Percentiles rank a stretch among this genome's conserved stretches.
These are phyloP conservation scores for Diaphora mendica DNA, from an alignment of 2,888 invertebrate genomes.

Conservation along the genomic window DNA sequence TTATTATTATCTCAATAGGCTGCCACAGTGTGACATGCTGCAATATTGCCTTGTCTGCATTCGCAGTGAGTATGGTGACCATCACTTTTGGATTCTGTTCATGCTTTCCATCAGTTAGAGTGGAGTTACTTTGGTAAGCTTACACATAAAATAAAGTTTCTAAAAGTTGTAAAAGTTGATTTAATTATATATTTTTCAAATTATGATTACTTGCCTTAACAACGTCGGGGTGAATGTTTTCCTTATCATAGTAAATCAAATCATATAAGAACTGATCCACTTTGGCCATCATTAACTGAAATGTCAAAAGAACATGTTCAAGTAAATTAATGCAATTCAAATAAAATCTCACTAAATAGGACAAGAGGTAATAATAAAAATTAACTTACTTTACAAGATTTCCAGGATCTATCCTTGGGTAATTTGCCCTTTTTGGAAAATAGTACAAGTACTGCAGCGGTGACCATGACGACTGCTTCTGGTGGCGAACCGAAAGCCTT, in stretches of 20 bases:
- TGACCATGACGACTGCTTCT: constrained; percentile 94
- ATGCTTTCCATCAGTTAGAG: too few relatives aligned
- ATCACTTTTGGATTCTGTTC: too few relatives aligned
- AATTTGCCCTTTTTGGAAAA: constrained; percentile 93
- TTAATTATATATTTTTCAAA: background rate
- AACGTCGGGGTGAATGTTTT: constrained; percentile 95
- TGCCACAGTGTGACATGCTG: too few relatives aligned
- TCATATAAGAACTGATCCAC: constrained; percentile 94
- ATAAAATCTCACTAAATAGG: background rate
- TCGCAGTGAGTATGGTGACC: too few relatives aligned
- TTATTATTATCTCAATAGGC: too few relatives aligned
- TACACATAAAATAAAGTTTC: background rate
- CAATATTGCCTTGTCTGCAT: too few relatives aligned
- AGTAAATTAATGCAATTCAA: background rate
- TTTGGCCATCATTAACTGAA: constrained; percentile 93
- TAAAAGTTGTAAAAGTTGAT: background rate
- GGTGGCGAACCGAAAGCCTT: constrained; percentile 98
- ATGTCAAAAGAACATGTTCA: constrained; percentile 22
- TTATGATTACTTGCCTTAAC: constrained; percentile 88
- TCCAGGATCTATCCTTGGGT: constrained; percentile 97
- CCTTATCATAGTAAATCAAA: constrained; percentile 95
- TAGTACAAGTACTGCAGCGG: constrained; percentile 95
- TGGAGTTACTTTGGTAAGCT: too few relatives aligned
- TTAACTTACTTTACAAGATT: constrained; percentile 90
- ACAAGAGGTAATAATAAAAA: background rate